These are phyloP conservation scores for Ochotona princeps DNA, from an alignment of 2,113 vertebrate species.

Conservation along the genomic window DNA sequence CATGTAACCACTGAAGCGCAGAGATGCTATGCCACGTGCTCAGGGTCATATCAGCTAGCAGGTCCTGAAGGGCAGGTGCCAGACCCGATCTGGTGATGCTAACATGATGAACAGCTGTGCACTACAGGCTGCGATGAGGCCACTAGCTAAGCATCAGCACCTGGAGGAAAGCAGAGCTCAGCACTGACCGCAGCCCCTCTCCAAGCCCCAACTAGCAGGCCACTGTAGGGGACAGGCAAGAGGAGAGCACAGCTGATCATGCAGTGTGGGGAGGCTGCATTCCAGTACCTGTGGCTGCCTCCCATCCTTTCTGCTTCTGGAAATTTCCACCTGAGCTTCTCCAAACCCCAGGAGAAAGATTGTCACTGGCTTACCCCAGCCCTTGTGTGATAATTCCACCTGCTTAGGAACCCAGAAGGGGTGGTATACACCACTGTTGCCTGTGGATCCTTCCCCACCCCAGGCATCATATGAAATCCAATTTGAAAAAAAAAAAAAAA, in stretches of 20 bases:
- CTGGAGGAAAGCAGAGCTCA: not conserved
- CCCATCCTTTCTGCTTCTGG: not conserved
- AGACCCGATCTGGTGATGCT: accelerated
- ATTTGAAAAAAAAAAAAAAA: too few species aligned
- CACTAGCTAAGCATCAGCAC: accelerated
- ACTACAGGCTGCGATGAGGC: too few species aligned
- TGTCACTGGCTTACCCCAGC: accelerated
- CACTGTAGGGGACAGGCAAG: not conserved
- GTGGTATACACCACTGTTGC: not conserved
- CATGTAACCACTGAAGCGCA: not conserved
- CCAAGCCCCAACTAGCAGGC: accelerated
- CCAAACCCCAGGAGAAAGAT: not conserved
- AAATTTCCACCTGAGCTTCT: not conserved
- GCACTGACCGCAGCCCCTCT: too few species aligned
- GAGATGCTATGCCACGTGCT: not conserved
- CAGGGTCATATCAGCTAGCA: not conserved
- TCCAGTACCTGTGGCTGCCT: accelerated
- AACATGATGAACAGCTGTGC: accelerated
- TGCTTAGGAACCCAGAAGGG: not conserved
- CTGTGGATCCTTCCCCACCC: not conserved
- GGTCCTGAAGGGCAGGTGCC: not conserved
- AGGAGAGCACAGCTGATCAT: not conserved
- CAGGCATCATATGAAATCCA: not conserved
- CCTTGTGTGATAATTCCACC: not conserved
- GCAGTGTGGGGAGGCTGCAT: accelerated